phyloP scores from a whole-genome alignment of 2,888 invertebrate genomes.

The Pyrocoelia pectoralis region DNA sequence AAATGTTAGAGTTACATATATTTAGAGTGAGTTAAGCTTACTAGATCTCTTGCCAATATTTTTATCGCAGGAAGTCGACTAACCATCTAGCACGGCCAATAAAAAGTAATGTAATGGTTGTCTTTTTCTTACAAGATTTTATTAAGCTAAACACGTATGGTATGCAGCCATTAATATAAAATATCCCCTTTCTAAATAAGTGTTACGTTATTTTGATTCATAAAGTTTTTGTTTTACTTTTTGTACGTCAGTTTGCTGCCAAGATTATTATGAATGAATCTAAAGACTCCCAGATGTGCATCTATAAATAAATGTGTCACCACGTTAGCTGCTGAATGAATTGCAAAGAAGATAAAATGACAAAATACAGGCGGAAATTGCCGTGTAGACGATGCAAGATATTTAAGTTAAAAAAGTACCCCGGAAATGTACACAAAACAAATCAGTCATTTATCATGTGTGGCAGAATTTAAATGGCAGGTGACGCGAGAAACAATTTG shows the following conservation, averaged over 20 bases:
- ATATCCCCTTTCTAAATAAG: conserved; percentile 1
- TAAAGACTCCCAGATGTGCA: conserved; percentile 28
- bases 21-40: too few species aligned
- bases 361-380: conserved; percentile 20
- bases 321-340: conserved; percentile 29
- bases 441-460: background rate
- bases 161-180: background rate
- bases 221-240: conserved; percentile 16
- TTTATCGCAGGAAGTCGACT: too few species aligned
- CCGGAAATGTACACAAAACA: conserved; percentile 5
- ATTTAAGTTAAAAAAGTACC: conserved; percentile 11
- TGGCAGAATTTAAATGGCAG: background rate
- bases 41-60: too few species aligned
- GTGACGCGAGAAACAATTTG: background rate
- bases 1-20: too few species aligned
- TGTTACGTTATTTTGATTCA: conserved; percentile 8
- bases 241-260: conserved; percentile 11
- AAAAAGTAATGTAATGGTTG: too few species aligned
- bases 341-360: conserved; percentile 22
- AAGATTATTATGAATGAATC: conserved; percentile 34
- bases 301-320: conserved; percentile 33
- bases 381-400: conserved; percentile 23
- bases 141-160: background rate
- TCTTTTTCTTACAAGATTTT: too few species aligned
- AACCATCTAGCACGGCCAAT: too few species aligned